These are phyloP conservation scores for Frieseomelitta varia DNA, from an alignment of 1,140 invertebrate genomes.

Conservation along the genomic window DNA sequence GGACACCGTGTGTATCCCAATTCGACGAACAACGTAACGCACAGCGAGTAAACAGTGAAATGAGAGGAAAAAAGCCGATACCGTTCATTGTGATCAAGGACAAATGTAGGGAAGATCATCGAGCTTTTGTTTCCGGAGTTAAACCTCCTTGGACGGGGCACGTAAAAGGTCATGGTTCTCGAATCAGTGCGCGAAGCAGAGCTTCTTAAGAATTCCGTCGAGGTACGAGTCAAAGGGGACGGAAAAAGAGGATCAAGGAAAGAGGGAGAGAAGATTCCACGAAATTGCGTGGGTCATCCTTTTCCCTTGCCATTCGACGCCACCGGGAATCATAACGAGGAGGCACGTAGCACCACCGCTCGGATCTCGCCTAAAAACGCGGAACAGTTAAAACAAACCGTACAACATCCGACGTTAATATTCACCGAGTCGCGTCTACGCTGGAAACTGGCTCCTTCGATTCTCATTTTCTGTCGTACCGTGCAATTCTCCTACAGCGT, in stretches of 20 bases:
- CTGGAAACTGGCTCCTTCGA: neutral
- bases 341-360: neutral
- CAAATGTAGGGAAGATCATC: neutral
- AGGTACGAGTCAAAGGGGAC: constrained; percentile 45
- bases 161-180: constrained; percentile 17
- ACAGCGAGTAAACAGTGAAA: neutral
- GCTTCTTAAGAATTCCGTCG: constrained; percentile 45
- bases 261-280: constrained; percentile 25
- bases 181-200: constrained; percentile 24
- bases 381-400: constrained; percentile 22
- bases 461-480: neutral
- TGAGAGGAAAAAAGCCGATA: too few relatives aligned
- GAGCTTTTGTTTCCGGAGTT: neutral
- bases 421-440: neutral
- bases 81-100: neutral
- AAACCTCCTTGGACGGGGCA: constrained; percentile 5
- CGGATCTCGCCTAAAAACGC: constrained; percentile 12
- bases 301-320: constrained; percentile 2
- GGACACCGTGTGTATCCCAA: fast-evolving
- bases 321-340: constrained; percentile 38
- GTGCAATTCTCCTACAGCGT: neutral
- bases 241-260: constrained; percentile 2
- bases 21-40: neutral
- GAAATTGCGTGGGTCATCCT: constrained; percentile 49
- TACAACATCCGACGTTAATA: constrained; percentile 8